phyloP scores from a whole-genome alignment of 1,140 invertebrate species.

The Drosophila pachea region DNA sequence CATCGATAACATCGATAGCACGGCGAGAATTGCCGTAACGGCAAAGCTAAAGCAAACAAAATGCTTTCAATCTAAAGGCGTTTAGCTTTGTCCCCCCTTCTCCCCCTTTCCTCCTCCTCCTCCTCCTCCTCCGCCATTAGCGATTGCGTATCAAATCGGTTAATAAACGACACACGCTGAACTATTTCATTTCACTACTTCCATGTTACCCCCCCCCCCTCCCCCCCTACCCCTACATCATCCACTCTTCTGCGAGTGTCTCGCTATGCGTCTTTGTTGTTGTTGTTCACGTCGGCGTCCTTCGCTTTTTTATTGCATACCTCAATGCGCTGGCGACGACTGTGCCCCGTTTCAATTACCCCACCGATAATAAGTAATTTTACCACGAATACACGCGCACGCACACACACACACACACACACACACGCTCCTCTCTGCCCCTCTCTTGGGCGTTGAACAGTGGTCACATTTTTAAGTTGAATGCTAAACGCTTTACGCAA shows the following conservation, averaged over 20 bases:
- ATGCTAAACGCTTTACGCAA: constrained; percentile 54
- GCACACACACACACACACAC: background rate
- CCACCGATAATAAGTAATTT: constrained; percentile 14
- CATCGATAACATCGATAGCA: no score
- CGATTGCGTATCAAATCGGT: constrained; percentile 33
- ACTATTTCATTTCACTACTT: constrained; percentile 4
- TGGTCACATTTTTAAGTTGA: constrained; percentile 31
- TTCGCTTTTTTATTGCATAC: constrained; percentile 55
- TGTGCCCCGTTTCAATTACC: constrained; percentile 17
- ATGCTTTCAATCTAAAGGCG: background rate
- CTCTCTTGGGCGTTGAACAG: background rate
- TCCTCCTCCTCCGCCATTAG: constrained; percentile 18
- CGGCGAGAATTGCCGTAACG: no score
- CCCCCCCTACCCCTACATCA: no score
- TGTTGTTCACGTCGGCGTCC: constrained; percentile 25
- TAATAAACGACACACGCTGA: constrained; percentile 12
- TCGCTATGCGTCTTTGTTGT: background rate
- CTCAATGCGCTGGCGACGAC: constrained; percentile 24
- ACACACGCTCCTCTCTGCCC: background rate
- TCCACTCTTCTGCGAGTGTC: background rate
- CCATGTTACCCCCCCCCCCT: background rate
- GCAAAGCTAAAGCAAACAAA: no score
- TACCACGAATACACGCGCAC: background rate
- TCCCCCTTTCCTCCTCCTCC: no score
- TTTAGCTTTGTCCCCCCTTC: no score